These are phyloP conservation scores for Echinops telfairi DNA, from an alignment of 2,113 vertebrate genomes.

Conservation along the genomic window DNA sequence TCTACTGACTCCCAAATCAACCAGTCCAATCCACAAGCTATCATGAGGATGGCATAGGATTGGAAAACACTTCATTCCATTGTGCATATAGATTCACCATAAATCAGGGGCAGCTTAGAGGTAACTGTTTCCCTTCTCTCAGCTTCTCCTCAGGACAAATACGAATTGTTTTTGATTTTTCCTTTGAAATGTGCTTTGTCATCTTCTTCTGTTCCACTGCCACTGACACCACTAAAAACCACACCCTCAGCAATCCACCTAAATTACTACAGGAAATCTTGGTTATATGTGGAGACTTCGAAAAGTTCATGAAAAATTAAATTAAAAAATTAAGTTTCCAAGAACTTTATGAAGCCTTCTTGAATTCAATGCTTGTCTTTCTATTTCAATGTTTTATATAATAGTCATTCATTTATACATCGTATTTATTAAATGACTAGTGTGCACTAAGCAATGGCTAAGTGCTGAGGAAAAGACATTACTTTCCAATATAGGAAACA, in stretches of 20 bases:
- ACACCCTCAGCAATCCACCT: no score
- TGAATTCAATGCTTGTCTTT: not conserved
- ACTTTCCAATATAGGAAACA: no score
- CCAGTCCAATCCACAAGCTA: not conserved
- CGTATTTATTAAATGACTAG: not conserved
- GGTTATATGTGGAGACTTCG: no score
- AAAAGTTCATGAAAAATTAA: no score
- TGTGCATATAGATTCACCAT: not conserved
- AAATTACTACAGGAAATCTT: no score
- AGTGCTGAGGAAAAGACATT: not conserved
- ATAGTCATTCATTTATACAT: conserved; percentile 1
- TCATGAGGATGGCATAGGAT: not conserved
- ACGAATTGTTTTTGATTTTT: not conserved
- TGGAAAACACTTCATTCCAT: not conserved
- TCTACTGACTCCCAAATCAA: no score
- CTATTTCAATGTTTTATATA: not conserved
- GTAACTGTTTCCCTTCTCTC: not conserved
- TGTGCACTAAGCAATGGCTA: not conserved
- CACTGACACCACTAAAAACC: no score
- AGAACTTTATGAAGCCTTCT: not conserved
- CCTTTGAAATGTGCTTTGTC: not conserved
- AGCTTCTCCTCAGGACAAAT: not conserved
- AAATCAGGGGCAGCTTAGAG: not conserved
- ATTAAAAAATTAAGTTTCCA: no score
- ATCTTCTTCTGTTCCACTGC: no score